These are phyloP conservation scores for Acropternis orthonyx DNA, from an alignment of 2,797 vertebrate genomes.

Conservation along the genomic window DNA sequence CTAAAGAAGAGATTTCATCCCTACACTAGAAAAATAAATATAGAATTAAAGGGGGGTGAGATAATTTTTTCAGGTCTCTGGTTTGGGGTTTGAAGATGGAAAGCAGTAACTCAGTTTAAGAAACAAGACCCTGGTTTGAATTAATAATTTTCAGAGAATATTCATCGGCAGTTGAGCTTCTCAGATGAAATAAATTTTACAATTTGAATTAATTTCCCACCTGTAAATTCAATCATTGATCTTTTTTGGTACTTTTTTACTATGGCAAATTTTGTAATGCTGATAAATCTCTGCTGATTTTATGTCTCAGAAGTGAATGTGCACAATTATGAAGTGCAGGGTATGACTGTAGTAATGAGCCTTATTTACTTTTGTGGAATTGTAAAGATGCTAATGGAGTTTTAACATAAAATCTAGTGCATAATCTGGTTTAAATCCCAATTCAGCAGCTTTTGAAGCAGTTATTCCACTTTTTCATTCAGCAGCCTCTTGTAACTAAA, in stretches of 20 bases:
- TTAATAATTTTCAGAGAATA: background rate
- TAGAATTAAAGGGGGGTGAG: background rate
- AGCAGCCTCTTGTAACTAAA: background rate
- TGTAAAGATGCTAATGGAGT: background rate
- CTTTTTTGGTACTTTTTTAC: background rate
- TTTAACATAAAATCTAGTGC: background rate
- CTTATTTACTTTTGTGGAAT: background rate
- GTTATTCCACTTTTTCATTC: background rate
- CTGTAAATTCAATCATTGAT: background rate
- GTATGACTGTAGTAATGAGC: background rate
- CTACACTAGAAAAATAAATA: background rate
- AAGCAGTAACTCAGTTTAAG: background rate
- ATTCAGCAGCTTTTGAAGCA: background rate
- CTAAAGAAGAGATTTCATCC: background rate
- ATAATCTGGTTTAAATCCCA: background rate
- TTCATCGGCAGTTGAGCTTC: background rate
- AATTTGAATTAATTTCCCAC: background rate
- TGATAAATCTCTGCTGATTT: background rate
- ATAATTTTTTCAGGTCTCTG: background rate
- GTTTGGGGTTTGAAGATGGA: background rate
- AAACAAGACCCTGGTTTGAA: background rate
- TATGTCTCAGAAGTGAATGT: background rate
- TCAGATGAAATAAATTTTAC: background rate
- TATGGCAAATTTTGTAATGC: background rate
- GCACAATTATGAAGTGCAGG: background rate